Evolutionary conservation across 2,797 vertebrate species (phyloP), one percentile per base, ranked within the genome.

Genomic region (Phaenicophaeus curvirostris): DNA sequence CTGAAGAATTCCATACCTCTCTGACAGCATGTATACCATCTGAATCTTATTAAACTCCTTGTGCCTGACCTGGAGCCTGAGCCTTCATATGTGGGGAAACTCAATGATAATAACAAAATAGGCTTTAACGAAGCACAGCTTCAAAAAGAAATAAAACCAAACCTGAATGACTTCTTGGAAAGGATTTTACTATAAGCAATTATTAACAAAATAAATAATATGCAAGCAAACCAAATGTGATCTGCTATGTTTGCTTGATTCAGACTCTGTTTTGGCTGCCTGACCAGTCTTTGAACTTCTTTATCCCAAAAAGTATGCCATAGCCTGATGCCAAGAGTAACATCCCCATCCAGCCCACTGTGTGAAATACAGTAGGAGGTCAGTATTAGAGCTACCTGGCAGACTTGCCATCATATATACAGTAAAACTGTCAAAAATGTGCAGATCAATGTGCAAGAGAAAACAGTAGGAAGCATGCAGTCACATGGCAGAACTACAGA

Each of bases 11-110:
- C 95, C 85, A 75, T 83, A 92, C 76, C 63, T 82, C 90, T 95
- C 74, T 95, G 82, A 96, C 92, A 93, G 78, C 82, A 89, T 83
- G 24, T 85, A 73, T 77, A 53, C 85, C 94, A 89, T 89, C 93
- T 96, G 96, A 97, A 96, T 96, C 82, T 97, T 95, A 95, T 93
- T 97, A 94, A 95, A 91, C 68, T 88, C 33, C 48, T 92, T 96
- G 41, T 94, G 83, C 51, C 65, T 24, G 74, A 75, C 48, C 81
- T 28, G 83, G 41, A 88, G 28, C 46, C 79, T 90, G 57, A 89
- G 61, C 17, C 57, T 84, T 83, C 92, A 69, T 91, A 81, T 61
- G 66, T 2, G 28, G 73, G 69, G 35, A 94, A 90, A 30, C 57
- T 89, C 82, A 74, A 50, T 86, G 54, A n/a, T 90, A 86, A 90